These are phyloP conservation scores for Lepidocyrtoides sp. DNA, from an alignment of 2,888 invertebrate genomes.

Conservation along the genomic window DNA sequence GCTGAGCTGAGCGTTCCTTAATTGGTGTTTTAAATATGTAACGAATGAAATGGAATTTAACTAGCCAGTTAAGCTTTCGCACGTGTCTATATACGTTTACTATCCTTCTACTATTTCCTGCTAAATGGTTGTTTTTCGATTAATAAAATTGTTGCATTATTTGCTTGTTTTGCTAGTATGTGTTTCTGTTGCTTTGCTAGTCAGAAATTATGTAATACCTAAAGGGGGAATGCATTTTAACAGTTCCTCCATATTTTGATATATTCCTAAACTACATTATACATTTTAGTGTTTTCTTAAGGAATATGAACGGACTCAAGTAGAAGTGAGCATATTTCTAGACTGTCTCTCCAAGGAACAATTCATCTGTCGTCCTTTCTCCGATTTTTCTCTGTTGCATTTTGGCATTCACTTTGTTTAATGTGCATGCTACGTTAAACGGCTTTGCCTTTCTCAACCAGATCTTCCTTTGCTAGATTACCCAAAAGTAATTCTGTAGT, in stretches of 20 bases:
- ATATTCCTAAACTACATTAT: not conserved
- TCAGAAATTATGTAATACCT: not conserved
- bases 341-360: constrained; percentile 44
- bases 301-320: not conserved
- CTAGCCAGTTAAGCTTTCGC: not conserved
- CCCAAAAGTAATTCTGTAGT: not conserved
- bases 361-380: constrained; percentile 63
- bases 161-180: not conserved
- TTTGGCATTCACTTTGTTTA: not conserved
- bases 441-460: not conserved
- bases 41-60: constrained; percentile 7
- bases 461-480: not conserved
- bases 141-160: constrained; percentile 4
- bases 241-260: no score
- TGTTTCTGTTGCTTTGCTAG: not conserved
- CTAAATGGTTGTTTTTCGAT: not conserved
- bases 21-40: constrained; percentile 54
- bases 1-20: constrained; percentile 23
- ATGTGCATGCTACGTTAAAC: constrained; percentile 49
- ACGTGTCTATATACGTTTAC: not conserved
- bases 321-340: not conserved
- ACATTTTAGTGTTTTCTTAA: not conserved
- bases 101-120: not conserved
- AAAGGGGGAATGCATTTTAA: not conserved
- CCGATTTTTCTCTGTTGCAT: constrained; percentile 54